Percentiles rank a stretch among this genome's conserved stretches.
Conservation (phyloP, 2,888 invertebrate genomes). For the Cephonodes hylas region DNA sequence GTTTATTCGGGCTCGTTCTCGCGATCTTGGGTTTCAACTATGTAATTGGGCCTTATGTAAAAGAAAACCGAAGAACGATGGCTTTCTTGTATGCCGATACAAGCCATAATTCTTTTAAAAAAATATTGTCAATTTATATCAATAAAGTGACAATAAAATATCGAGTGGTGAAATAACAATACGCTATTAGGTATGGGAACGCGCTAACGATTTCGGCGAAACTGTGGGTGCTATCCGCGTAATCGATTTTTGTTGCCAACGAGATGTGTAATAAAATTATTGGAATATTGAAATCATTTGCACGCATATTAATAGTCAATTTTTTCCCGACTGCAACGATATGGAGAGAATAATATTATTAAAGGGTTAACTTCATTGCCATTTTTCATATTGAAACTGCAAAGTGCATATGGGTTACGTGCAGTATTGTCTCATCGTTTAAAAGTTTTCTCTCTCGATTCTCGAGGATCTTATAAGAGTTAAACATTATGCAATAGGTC, state of each 20-base stretch:
- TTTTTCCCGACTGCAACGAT: neutral
- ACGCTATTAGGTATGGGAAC: neutral
- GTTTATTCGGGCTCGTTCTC: too few relatives aligned
- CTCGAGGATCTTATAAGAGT: too few relatives aligned
- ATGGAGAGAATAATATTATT: neutral
- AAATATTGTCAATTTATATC: too few relatives aligned
- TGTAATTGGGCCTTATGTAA: too few relatives aligned
- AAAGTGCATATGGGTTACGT: neutral
- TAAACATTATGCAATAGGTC: too few relatives aligned
- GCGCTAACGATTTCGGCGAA: neutral
- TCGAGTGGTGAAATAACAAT: too few relatives aligned
- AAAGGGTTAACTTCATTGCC: neutral
- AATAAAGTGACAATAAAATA: too few relatives aligned
- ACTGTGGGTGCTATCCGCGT: neutral
- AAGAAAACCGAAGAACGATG: too few relatives aligned
- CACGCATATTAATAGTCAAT: neutral
- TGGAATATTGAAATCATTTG: neutral
- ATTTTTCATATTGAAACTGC: too few relatives aligned
- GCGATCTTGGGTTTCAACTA: too few relatives aligned
- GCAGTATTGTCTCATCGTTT: neutral
- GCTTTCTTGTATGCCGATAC: too few relatives aligned
- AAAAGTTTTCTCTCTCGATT: neutral
- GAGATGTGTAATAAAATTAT: neutral
- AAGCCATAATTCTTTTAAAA: too few relatives aligned
- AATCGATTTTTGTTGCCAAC: neutral